Evolutionary conservation across 2,797 vertebrate species (phyloP).

Genomic region (Botia kubotai): DNA sequence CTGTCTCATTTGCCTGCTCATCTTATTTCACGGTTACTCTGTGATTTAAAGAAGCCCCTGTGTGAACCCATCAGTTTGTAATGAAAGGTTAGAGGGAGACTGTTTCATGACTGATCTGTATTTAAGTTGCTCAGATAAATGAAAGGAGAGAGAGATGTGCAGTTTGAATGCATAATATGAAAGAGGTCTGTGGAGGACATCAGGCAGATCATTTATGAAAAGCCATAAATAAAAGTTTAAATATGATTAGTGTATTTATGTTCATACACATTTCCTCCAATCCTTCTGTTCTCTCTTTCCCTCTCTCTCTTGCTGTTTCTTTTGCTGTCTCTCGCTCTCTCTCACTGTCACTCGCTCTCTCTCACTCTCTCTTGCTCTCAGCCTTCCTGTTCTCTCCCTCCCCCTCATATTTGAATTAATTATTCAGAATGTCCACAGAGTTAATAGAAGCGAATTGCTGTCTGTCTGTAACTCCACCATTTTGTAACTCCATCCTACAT

Average conservation of each 20-base stretch:
- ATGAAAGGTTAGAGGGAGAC: conserved; percentile 47
- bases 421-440: conserved; percentile 1
- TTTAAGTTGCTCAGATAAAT: conserved; percentile 18
- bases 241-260: conserved; percentile 17
- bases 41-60: conserved; percentile 18
- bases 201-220: background rate
- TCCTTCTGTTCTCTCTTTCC: background rate
- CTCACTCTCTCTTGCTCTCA: background rate
- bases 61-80: conserved; percentile 14
- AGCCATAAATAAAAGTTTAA: background rate
- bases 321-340: no score
- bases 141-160: no score
- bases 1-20: background rate
- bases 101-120: conserved; percentile 19
- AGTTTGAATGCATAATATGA: conserved; percentile 3
- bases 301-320: no score
- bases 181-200: conserved; percentile 16
- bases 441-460: background rate
- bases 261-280: conserved; percentile 2
- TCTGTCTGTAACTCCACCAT: background rate
- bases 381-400: background rate
- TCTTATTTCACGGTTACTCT: conserved; percentile 34
- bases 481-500: background rate
- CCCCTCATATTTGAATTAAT: background rate
- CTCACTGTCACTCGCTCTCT: no score